Percentiles rank a stretch among this genome's conserved stretches.
Evolutionary conservation across 2,888 invertebrate genomes (phyloP).

Genomic region (Epiblema foenella): DNA sequence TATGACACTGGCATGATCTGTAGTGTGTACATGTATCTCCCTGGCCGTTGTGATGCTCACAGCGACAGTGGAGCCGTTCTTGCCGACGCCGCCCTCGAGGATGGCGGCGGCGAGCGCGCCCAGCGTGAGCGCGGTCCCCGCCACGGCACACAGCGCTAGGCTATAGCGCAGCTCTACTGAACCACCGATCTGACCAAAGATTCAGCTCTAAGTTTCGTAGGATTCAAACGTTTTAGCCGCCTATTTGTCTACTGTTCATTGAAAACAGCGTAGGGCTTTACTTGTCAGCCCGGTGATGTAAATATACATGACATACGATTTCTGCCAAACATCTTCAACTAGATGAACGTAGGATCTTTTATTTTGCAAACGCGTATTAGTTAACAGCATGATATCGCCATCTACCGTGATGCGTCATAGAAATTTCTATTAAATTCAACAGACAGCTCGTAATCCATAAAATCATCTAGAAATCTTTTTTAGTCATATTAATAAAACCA

Average conservation of each 20-base stretch:
- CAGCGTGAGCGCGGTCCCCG: constrained; percentile 89
- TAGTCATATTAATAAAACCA: not conserved
- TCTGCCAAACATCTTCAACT: too few relatives aligned
- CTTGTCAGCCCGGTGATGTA: too few relatives aligned
- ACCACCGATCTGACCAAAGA: constrained; percentile 68
- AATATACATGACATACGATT: too few relatives aligned
- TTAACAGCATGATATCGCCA: too few relatives aligned
- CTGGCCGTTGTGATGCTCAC: constrained; percentile 86
- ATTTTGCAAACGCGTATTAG: too few relatives aligned
- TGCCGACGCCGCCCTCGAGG: constrained; percentile 96
- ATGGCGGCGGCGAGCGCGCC: constrained; percentile 90
- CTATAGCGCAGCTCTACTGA: constrained; percentile 90
- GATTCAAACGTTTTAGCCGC: not conserved
- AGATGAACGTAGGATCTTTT: too few relatives aligned
- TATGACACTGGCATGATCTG: too few relatives aligned
- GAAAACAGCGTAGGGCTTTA: too few relatives aligned
- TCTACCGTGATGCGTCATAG: too few relatives aligned
- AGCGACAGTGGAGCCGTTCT: constrained; percentile 99
- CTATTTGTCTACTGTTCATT: not conserved
- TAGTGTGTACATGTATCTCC: constrained; percentile 12
- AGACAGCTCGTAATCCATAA: not conserved
- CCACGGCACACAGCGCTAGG: constrained; percentile 90
- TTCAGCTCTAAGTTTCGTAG: constrained; percentile 3
- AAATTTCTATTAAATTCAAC: not conserved
- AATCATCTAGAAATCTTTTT: not conserved